These are phyloP conservation scores for Amyelois transitella DNA, from an alignment of 1,140 invertebrate genomes.

Conservation along the genomic window DNA sequence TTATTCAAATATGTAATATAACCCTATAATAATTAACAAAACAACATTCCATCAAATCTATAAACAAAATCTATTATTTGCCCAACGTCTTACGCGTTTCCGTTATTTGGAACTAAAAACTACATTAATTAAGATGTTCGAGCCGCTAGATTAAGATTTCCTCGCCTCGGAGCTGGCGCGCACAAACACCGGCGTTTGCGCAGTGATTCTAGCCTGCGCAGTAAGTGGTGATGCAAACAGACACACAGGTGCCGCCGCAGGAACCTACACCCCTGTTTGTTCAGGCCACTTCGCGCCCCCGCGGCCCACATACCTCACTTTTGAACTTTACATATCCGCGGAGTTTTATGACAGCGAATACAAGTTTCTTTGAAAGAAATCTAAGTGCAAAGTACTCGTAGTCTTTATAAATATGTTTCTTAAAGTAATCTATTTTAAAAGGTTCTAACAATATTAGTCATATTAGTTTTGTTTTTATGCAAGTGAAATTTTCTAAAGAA, in stretches of 20 bases:
- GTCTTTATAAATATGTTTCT: no score
- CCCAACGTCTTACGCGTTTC: not conserved
- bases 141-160: constrained; percentile 57
- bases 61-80: not conserved
- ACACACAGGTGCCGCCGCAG: constrained; percentile 50
- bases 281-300: constrained; percentile 30
- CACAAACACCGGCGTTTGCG: constrained; percentile 40
- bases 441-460: no score
- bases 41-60: not conserved
- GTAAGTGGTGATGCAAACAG: constrained; percentile 64
- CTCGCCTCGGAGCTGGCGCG: constrained; percentile 42
- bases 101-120: constrained; percentile 22
- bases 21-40: no score
- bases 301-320: constrained; percentile 30
- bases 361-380: constrained; percentile 3
- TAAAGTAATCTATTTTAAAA: no score
- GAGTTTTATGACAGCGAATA: not conserved
- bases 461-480: no score
- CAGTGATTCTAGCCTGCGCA: constrained; percentile 44
- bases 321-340: constrained; percentile 17
- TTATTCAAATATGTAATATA: no score
- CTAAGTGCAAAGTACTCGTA: constrained; percentile 13
- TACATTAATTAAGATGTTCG: constrained; percentile 5
- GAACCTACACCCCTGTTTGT: constrained; percentile 43
- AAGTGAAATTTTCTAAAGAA: no score